Conservation (phyloP, 2,888 invertebrate species). For the Tachina grossa region DNA sequence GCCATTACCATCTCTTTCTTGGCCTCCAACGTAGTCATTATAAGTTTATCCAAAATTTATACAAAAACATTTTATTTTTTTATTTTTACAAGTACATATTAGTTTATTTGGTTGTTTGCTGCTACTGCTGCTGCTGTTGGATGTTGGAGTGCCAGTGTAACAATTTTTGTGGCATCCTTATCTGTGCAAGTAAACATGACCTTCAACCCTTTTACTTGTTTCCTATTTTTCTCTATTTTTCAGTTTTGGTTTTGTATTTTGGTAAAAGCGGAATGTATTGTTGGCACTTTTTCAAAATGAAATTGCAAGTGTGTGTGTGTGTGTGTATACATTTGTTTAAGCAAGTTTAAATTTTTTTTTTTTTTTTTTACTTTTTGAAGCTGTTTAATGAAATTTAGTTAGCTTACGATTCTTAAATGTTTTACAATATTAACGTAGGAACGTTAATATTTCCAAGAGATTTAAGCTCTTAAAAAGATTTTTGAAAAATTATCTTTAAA, state of each 20-base stretch:
- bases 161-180: constrained; percentile 26
- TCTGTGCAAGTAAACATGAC: constrained; percentile 52
- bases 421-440: neutral
- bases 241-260: constrained; percentile 29
- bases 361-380: constrained; percentile 3
- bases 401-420: neutral
- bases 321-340: neutral
- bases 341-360: neutral
- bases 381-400: constrained; percentile 31
- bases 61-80: neutral
- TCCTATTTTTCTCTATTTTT: neutral
- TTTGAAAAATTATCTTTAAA: no score
- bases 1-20: constrained; percentile 22
- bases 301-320: neutral
- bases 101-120: constrained; percentile 24
- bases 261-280: constrained; percentile 12
- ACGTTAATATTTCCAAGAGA: neutral
- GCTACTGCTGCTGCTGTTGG: constrained; percentile 3
- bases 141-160: constrained; percentile 18
- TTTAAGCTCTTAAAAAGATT: neutral
- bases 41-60: constrained; percentile 38
- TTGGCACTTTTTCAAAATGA: constrained; percentile 53
- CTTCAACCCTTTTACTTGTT: constrained; percentile 53
- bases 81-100: constrained; percentile 22
- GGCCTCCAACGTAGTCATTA: constrained; percentile 11